These are phyloP conservation scores for Ptilonorhynchus violaceus DNA, from an alignment of 2,113 vertebrate genomes.

Conservation along the genomic window DNA sequence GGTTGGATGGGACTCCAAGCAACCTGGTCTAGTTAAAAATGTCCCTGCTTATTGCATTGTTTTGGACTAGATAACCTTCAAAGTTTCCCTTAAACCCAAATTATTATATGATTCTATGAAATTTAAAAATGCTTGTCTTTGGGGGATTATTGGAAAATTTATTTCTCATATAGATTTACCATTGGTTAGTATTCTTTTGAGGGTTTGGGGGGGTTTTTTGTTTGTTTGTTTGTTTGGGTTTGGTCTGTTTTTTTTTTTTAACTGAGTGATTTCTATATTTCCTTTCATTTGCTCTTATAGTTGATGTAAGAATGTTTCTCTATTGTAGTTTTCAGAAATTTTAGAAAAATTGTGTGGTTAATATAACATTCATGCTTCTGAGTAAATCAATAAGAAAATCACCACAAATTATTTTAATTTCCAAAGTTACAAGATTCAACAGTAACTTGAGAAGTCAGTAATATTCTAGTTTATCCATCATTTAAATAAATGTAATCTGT, in stretches of 20 bases:
- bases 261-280: neutral
- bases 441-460: neutral
- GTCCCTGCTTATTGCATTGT: too few relatives aligned
- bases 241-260: neutral
- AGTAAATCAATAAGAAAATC: conserved; percentile 18
- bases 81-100: neutral
- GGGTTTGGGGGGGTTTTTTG: neutral
- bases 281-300: neutral
- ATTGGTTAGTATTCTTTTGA: neutral
- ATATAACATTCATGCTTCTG: neutral
- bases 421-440: neutral
- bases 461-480: neutral
- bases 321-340: neutral
- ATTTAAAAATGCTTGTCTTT: neutral
- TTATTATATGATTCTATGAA: neutral
- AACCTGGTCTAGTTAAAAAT: neutral
- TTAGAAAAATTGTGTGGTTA: neutral
- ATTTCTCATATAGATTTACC: neutral
- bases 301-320: neutral
- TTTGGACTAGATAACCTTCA: neutral
- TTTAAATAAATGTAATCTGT: conserved; percentile 18
- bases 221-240: neutral
- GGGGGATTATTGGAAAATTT: neutral
- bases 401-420: neutral
- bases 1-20: neutral